Evolutionary conservation across 2,113 vertebrate genomes (phyloP).

Genomic region (Reinhardtius hippoglossoides): DNA sequence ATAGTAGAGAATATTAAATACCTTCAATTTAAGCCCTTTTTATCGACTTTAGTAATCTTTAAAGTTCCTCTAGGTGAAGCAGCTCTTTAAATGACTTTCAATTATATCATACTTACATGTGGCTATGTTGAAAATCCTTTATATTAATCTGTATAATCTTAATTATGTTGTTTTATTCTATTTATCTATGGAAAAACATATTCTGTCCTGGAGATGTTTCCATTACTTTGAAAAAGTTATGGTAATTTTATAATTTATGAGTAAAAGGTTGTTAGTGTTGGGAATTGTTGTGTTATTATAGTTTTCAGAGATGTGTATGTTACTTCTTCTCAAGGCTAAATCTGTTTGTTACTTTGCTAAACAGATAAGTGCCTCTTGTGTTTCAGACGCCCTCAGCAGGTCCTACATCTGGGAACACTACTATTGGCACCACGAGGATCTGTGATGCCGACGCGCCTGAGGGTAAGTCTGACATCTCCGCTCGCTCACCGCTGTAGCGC

Average conservation of each 20-base stretch:
- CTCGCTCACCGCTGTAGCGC: conserved; percentile 1
- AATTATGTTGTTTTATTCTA: background rate
- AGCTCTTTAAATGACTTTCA: background rate
- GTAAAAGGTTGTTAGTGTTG: background rate
- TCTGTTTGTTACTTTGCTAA: conserved; percentile 23
- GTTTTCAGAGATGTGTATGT: background rate
- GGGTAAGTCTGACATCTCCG: conserved; percentile 84
- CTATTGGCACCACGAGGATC: conserved; percentile 81
- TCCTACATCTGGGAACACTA: conserved; percentile 72
- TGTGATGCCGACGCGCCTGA: conserved; percentile 95
- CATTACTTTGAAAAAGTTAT: background rate
- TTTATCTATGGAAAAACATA: background rate
- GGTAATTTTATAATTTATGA: background rate
- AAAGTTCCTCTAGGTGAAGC: background rate
- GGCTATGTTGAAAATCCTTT: background rate
- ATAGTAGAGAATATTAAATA: background rate
- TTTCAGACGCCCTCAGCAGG: conserved; percentile 52
- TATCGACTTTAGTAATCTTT: background rate
- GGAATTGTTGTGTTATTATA: background rate
- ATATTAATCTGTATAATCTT: background rate
- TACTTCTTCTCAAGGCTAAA: background rate
- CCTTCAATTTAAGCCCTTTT: background rate
- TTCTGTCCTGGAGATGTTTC: background rate
- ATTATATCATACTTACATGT: background rate
- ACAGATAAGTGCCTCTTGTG: conserved; percentile 18